Conservation (phyloP, 2,113 vertebrate species). For the Conger conger region DNA sequence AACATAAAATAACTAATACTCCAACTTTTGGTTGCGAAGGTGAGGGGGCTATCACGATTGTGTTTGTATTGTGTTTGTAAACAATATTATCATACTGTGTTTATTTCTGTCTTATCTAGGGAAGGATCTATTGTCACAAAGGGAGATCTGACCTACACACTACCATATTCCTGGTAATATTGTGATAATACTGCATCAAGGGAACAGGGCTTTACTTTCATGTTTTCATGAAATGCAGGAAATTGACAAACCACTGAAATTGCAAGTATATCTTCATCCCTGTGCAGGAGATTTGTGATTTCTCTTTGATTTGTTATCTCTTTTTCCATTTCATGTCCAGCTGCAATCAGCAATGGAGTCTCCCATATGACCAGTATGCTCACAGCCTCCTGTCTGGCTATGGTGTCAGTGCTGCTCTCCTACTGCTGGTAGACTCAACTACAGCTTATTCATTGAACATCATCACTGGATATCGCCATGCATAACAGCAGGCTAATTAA, state of each 20-base stretch:
- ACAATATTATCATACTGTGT: not conserved
- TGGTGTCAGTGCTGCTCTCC: constrained; percentile 7
- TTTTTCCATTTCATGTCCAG: not conserved
- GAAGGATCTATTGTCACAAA: not conserved
- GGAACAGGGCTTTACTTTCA: not conserved
- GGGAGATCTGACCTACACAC: not conserved
- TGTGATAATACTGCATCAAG: not conserved
- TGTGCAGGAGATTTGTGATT: not conserved
- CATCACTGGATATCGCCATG: not conserved
- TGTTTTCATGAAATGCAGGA: too few relatives aligned
- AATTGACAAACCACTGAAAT: too few relatives aligned
- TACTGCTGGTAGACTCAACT: not conserved
- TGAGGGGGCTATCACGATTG: not conserved
- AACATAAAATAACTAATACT: not conserved
- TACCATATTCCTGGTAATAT: not conserved
- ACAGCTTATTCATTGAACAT: not conserved
- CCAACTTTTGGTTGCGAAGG: not conserved
- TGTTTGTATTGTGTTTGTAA: not conserved
- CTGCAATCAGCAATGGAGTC: not conserved
- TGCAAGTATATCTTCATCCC: too few relatives aligned
- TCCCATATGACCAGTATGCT: not conserved
- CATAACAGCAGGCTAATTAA: not conserved
- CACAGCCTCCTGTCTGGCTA: not conserved
- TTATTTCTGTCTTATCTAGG: not conserved
- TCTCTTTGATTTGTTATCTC: not conserved